phyloP scores from a whole-genome alignment of 2,113 vertebrate species.

The Pterocles burchelli region DNA sequence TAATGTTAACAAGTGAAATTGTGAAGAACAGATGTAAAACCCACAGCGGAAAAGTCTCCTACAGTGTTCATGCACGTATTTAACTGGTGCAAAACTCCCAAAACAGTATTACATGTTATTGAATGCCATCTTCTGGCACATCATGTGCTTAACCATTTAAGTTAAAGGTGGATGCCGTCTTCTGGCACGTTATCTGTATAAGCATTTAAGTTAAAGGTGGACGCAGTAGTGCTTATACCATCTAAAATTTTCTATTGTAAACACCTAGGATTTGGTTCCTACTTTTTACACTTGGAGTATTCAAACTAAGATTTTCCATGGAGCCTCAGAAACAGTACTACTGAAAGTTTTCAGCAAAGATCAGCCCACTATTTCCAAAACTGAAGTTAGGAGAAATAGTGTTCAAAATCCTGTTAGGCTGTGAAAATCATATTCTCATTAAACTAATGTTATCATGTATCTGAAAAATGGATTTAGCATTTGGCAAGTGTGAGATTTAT shows the following conservation, averaged over 20 bases:
- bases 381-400: not conserved
- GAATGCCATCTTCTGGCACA: not conserved
- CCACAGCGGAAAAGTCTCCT: not conserved
- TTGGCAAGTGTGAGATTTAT: not conserved
- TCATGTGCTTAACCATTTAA: not conserved
- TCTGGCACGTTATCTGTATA: not conserved
- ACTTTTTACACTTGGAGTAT: not conserved
- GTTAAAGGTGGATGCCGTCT: not conserved
- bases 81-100: not conserved
- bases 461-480: not conserved
- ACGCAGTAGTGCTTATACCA: not conserved
- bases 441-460: not conserved
- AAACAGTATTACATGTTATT: not conserved
- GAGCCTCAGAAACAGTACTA: not conserved
- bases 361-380: not conserved
- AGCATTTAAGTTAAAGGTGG: not conserved
- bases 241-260: not conserved
- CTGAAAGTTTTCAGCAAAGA: not conserved
- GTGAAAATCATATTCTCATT: not conserved
- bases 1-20: not conserved
- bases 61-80: not conserved
- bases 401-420: not conserved
- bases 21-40: not conserved
- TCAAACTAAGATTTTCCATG: not conserved
- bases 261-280: not conserved